Evolutionary conservation across 2,888 invertebrate genomes (phyloP), one percentile per base, ranked within the genome.

Genomic region (Epsilonema sp.): DNA sequence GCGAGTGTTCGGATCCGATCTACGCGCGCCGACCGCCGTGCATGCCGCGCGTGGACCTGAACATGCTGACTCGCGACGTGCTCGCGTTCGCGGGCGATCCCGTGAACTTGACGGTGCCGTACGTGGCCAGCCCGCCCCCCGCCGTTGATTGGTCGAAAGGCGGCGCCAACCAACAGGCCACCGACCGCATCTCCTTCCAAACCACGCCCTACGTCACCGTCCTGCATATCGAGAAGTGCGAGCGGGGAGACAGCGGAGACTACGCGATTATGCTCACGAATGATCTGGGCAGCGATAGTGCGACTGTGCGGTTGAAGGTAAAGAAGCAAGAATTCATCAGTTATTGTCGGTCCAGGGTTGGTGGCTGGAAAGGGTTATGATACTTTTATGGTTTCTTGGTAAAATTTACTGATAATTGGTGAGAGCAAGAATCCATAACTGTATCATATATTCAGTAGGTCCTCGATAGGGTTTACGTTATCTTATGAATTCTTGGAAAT

Each of bases 231-330:
- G 82, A 82, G 58, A 78, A 75, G 45, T 89, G 90, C 0, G 83
- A 86, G 67, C 76, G 90, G 42, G 76, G 78, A 0, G 97, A 99
- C 66, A 80, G 84, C 21, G 97, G 97, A 42, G 80, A 78, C 5
- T 99, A 97, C 67, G 79, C 82, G 60, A 70, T 97, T 51, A 72
- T 79, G 37, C 67, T 94, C 57, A 82, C 81, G 65, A 97, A 97
- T 65, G 82, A 82, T 64, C 85, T 84, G 44, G 94, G 94, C 42
- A 77, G 79, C 46, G 92, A 90, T 62, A 84, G 76, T 20, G 74
- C 78, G 52, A 84, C 87, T 0, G 75, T 82, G n/a, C 52, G 63
- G 37, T n/a, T n/a, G n/a, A n/a, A n/a, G n/a, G n/a, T n/a, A n/a
- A n/a, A n/a, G n/a, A n/a, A n/a, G n/a, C n/a, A n/a, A n/a, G n/a